A percentile compares a stretch with the other conserved stretches of the same genome.
phyloP scores from a whole-genome alignment of 2,113 vertebrate genomes.

The Raja brachyura region DNA sequence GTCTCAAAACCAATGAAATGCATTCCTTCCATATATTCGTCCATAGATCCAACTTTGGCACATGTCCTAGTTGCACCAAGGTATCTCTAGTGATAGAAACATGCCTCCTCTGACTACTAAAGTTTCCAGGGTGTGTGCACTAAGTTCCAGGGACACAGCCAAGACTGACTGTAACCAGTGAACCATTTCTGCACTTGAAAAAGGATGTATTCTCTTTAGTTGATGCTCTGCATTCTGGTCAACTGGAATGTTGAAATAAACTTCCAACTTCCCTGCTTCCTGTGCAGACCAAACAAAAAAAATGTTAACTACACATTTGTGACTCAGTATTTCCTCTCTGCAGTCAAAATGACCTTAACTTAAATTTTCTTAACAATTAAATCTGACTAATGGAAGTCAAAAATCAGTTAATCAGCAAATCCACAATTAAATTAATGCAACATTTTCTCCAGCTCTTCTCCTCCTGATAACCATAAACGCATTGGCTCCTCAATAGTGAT shows the following conservation, averaged over 20 bases:
- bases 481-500: too few relatives aligned
- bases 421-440: background rate
- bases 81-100: background rate
- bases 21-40: background rate
- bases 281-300: background rate
- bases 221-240: background rate
- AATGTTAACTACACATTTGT: background rate
- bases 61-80: background rate
- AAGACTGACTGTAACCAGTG: background rate
- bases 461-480: too few relatives aligned
- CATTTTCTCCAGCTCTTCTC: background rate
- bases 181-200: background rate
- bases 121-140: background rate
- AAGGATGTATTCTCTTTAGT: too few relatives aligned
- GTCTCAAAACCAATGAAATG: background rate
- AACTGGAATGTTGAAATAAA: background rate
- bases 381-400: background rate
- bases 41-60: background rate
- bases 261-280: background rate
- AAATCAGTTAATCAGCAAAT: background rate
- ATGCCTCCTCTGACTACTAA: background rate
- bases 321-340: background rate
- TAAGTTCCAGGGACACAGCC: background rate
- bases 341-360: background rate
- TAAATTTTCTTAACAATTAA: background rate